Conservation (phyloP, 2,888 invertebrate species). For the Drosophila kambysellisi region DNA sequence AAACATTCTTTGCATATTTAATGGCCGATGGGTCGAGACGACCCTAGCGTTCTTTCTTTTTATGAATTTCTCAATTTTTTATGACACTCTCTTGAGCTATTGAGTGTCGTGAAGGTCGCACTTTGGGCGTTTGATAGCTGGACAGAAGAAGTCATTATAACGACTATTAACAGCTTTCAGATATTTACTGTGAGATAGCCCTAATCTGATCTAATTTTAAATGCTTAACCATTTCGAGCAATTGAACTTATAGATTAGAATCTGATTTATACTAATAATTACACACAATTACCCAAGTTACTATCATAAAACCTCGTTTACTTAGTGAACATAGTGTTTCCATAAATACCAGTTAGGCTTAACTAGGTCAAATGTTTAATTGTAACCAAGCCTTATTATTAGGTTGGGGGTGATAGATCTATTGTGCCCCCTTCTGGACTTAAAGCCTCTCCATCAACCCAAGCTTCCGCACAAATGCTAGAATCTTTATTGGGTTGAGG, state of each 20-base stretch:
- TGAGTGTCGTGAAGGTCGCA: slow-evolving; percentile 49
- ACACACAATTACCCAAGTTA: background rate
- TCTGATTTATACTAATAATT: background rate
- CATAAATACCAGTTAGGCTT: background rate
- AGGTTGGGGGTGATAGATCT: no score
- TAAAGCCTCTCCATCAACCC: no score
- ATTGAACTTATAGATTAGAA: background rate
- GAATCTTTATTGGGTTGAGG: no score
- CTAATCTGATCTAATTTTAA: background rate
- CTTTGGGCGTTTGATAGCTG: background rate
- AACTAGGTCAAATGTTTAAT: background rate
- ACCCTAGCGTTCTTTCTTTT: slow-evolving; percentile 1
- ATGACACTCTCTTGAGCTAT: slow-evolving; percentile 18
- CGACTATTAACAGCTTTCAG: background rate
- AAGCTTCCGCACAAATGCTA: no score
- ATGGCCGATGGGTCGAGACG: slow-evolving; percentile 27
- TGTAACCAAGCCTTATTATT: no score
- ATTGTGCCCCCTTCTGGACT: no score
- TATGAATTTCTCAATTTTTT: slow-evolving; percentile 17
- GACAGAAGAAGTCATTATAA: background rate
- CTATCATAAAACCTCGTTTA: background rate
- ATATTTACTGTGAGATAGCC: background rate
- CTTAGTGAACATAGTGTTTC: background rate
- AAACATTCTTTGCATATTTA: slow-evolving; percentile 54
- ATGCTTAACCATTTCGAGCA: background rate